Base-by-base conservation (phyloP, 2,797 vertebrate species). In the Mus minutoides region DNA sequence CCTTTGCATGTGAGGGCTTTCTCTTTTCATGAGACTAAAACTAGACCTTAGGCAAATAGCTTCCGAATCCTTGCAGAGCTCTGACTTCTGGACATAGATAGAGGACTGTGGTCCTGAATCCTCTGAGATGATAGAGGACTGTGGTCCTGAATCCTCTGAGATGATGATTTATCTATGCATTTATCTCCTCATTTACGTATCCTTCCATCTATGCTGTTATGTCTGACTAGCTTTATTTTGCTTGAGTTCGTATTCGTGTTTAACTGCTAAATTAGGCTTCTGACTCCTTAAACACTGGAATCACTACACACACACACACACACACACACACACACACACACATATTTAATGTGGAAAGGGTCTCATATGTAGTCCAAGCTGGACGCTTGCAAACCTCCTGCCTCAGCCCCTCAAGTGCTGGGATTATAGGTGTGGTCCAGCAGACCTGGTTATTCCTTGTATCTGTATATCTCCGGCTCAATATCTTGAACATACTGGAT, bases 51-150 rank as follows among this genome's bases (percentile, higher is more conserved):
- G 67, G 34, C 21, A 89, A 92, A 87, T 77, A 37, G 4, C 13
- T 82, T 87, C 46, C 58, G 16, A 52, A 58, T 93, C 56, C 84
- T 93, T 85, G 64, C n/a, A 90, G 85, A 93, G 54, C 92, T 85
- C 6, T 91, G 4, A 67, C 84, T 96, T 95, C 24, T 75, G 31
- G 37, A 64, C 92, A 80, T 49, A 76, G 56, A 58, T 21, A 58
- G 56, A 58, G 56, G 21, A 58, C 56, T 58, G 84, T 6, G 7
- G 46, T 46, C 46, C 46, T 46, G 46, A 46, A 46, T 83, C 43
- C 88, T 22, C 19, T 43, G 91, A 77, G 86, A 71, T 67, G 67
- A 77, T 94, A 58, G 56, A 58, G 56, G 21, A 58, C 56, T 58
- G 84, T 6, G 7, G 46, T 46, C 46, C 46, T 46, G 46, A 46